These are phyloP conservation scores for Psammodynastes pulverulentus DNA, from an alignment of 2,113 vertebrate species.

Conservation along the genomic window DNA sequence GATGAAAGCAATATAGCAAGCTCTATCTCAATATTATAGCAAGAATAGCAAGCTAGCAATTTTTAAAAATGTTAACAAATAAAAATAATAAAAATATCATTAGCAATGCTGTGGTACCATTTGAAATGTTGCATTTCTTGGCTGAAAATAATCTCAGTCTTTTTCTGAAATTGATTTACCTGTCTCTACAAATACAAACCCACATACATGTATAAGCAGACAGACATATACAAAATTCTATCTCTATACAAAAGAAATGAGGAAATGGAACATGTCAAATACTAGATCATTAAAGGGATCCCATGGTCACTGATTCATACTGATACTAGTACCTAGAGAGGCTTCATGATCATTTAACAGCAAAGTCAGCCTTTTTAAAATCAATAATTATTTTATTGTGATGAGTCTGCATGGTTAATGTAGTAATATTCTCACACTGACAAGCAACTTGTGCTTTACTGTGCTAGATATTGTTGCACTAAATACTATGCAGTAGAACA, in stretches of 20 bases:
- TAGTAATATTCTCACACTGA: neutral
- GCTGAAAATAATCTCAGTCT: neutral
- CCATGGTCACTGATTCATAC: neutral
- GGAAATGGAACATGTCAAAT: neutral
- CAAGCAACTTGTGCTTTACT: neutral
- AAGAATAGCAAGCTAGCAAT: neutral
- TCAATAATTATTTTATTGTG: neutral
- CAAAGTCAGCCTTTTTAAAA: rapidly evolving
- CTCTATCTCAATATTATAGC: neutral
- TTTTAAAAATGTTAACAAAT: neutral
- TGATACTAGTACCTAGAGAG: neutral
- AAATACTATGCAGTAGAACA: rapidly evolving
- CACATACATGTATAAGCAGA: neutral
- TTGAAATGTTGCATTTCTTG: neutral
- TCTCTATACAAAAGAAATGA: neutral
- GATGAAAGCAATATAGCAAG: neutral
- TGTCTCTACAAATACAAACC: neutral
- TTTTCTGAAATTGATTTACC: neutral
- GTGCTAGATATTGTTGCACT: rapidly evolving
- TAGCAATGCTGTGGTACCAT: neutral
- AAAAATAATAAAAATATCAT: neutral
- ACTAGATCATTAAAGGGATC: neutral
- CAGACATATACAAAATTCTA: neutral
- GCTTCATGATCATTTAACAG: rapidly evolving
- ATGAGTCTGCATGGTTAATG: neutral